These are phyloP conservation scores for Hoplias malabaricus DNA, from an alignment of 2,113 vertebrate genomes.

Conservation along the genomic window DNA sequence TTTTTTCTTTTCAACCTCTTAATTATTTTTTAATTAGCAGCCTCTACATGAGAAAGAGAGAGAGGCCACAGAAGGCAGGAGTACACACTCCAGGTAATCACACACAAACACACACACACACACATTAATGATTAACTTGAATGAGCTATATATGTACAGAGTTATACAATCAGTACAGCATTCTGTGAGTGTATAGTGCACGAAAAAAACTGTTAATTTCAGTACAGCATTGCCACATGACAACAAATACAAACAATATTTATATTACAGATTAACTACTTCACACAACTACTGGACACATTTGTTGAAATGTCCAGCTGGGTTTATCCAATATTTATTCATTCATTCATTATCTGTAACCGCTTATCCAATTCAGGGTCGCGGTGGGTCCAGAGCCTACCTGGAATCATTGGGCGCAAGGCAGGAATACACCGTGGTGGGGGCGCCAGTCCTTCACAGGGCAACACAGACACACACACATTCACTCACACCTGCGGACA, in stretches of 20 bases:
- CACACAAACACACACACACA: conserved; percentile 12
- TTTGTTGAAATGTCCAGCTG: neutral
- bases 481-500: too few species aligned
- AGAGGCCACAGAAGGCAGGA: conserved; percentile 22
- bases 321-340: too few species aligned
- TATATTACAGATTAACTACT: neutral
- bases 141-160: neutral
- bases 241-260: neutral
- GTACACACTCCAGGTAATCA: conserved; percentile 28
- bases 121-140: conserved; percentile 11
- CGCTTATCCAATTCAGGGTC: too few species aligned
- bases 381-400: too few species aligned
- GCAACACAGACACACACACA: too few species aligned
- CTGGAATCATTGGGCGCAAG: too few species aligned
- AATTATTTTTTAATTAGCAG: conserved; percentile 47
- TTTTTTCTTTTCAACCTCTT: conserved; percentile 33
- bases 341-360: too few species aligned
- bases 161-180: conserved; percentile 23
- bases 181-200: neutral
- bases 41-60: conserved; percentile 34
- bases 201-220: neutral
- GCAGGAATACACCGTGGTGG: too few species aligned
- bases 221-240: neutral
- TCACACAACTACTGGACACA: too few species aligned
- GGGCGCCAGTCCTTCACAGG: too few species aligned